Percentiles rank a stretch among this genome's conserved stretches.
Evolutionary conservation across 2,888 invertebrate species (phyloP).

Genomic region (Salpingus planirostris): DNA sequence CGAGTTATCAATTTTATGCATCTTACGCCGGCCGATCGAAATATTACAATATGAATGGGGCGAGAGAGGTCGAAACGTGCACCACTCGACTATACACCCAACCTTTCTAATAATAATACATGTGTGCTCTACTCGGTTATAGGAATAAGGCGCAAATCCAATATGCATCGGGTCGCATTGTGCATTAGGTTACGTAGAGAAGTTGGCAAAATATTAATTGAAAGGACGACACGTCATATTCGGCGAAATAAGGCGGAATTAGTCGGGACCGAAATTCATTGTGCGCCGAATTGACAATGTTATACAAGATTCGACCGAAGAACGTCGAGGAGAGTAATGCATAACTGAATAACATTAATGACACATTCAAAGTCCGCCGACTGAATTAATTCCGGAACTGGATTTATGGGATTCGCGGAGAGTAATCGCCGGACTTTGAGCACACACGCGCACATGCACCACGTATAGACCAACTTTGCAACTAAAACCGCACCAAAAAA

Average conservation of each 20-base stretch:
- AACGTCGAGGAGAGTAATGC: conserved; percentile 11
- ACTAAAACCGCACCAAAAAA: too few species aligned
- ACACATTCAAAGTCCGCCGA: conserved; percentile 10
- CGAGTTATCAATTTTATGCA: conserved; percentile 37
- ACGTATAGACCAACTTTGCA: too few species aligned
- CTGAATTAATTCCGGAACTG: conserved; percentile 4
- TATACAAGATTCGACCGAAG: conserved; percentile 13
- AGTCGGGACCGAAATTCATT: conserved; percentile 14
- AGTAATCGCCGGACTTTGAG: too few species aligned
- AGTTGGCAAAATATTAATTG: conserved; percentile 20
- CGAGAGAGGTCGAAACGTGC: conserved; percentile 26
- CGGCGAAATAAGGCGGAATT: conserved; percentile 14
- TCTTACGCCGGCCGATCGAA: conserved; percentile 31
- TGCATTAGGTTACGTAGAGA: too few species aligned
- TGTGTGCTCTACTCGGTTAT: conserved; percentile 20
- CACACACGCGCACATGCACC: too few species aligned
- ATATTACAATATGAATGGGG: conserved; percentile 34
- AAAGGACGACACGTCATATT: conserved; percentile 12
- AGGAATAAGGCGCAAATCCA: conserved; percentile 20
- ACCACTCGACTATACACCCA: too few species aligned
- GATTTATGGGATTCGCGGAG: too few species aligned
- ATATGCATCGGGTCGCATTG: too few species aligned
- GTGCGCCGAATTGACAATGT: conserved; percentile 16
- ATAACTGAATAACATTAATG: conserved; percentile 17
- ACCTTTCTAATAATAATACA: too few species aligned